Conservation (phyloP, 2,888 invertebrate species). For the Hipparchia sbordonii region DNA sequence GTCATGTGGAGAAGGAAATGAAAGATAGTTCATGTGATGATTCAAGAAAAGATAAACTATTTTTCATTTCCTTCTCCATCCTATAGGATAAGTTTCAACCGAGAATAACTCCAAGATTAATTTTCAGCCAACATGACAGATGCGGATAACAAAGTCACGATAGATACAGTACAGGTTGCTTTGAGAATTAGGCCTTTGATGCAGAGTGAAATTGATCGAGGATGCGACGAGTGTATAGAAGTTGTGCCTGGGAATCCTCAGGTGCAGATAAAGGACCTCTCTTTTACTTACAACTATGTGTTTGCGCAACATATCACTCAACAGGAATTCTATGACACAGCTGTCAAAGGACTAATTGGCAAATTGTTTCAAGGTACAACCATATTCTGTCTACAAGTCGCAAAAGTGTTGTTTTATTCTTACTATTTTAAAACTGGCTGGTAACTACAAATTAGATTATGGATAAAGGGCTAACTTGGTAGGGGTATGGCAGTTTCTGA, state of each 20-base stretch:
- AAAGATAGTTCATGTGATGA: slow-evolving; percentile 28
- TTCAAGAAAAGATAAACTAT: too few relatives aligned
- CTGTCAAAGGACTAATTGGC: slow-evolving; percentile 87
- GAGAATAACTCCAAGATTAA: slow-evolving; percentile 19
- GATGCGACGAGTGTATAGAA: slow-evolving; percentile 89
- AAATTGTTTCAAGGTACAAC: slow-evolving; percentile 89
- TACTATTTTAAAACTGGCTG: too few relatives aligned
- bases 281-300: slow-evolving; percentile 93
- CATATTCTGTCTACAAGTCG: not conserved
- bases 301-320: slow-evolving; percentile 88
- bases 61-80: not conserved
- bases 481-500: too few relatives aligned
- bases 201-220: slow-evolving; percentile 86
- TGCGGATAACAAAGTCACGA: slow-evolving; percentile 58
- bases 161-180: slow-evolving; percentile 89
- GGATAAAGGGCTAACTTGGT: too few relatives aligned
- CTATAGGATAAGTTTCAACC: slow-evolving; percentile 18
- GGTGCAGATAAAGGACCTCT: slow-evolving; percentile 87
- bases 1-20: slow-evolving; percentile 39
- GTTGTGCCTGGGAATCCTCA: slow-evolving; percentile 86
- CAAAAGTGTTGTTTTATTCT: too few relatives aligned
- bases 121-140: slow-evolving; percentile 62
- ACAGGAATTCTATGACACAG: slow-evolving; percentile 87
- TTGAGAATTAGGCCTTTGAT: slow-evolving; percentile 92
- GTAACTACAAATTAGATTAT: too few relatives aligned